Percentiles rank a stretch among this genome's conserved stretches.
Evolutionary conservation across 2,797 vertebrate species (phyloP).

Genomic region (Octomys mimax): DNA sequence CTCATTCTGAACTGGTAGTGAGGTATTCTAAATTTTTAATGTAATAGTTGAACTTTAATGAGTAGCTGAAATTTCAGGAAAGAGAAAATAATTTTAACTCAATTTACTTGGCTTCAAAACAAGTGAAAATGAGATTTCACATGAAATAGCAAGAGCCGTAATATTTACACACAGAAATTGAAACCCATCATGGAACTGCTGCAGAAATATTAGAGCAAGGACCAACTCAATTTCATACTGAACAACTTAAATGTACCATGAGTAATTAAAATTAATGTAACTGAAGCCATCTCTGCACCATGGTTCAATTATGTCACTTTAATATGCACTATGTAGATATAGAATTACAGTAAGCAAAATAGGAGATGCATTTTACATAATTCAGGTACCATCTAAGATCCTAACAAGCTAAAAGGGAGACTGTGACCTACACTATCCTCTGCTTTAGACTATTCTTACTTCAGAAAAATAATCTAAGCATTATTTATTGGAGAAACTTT

Average conservation of each 20-base stretch:
- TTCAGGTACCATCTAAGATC: neutral
- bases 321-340: slow-evolving; percentile 68
- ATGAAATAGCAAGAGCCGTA: slow-evolving; percentile 83
- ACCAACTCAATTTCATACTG: slow-evolving; percentile 78
- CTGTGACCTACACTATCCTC: neutral
- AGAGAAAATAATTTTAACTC: slow-evolving; percentile 70
- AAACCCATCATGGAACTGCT: slow-evolving; percentile 73
- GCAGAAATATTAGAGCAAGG: slow-evolving; percentile 76
- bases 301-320: slow-evolving; percentile 83
- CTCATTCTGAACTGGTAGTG: slow-evolving; percentile 8
- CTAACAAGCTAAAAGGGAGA: neutral
- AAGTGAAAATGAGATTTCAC: slow-evolving; percentile 75
- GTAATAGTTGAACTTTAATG: slow-evolving; percentile 64
- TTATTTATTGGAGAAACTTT: neutral
- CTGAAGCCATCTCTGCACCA: slow-evolving; percentile 77
- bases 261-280: slow-evolving; percentile 88
- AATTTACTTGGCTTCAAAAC: slow-evolving; percentile 68
- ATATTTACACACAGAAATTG: slow-evolving; percentile 76
- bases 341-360: slow-evolving; percentile 67
- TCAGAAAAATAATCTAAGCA: neutral
- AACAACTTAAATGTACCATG: slow-evolving; percentile 59
- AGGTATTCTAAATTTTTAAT: neutral
- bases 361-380: slow-evolving; percentile 61
- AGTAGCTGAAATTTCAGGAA: slow-evolving; percentile 70
- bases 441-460: neutral